Evolutionary conservation across 2,888 invertebrate species (phyloP).

Genomic region (Cryptocephalus moraei): DNA sequence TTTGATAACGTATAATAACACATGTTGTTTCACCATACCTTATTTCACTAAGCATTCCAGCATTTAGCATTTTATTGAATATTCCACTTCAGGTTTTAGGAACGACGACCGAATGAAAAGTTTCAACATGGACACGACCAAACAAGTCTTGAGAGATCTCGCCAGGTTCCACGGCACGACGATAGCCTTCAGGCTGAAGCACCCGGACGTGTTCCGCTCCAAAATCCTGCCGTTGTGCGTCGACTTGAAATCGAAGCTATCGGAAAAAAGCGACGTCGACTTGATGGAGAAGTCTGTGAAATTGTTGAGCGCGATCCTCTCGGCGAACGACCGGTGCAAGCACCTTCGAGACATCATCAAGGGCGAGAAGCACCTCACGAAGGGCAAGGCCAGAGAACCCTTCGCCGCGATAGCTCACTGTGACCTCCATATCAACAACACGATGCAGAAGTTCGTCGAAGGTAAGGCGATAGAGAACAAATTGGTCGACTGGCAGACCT

Average conservation of each 20-base stretch:
- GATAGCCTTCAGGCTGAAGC: neutral
- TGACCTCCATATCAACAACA: slow-evolving; percentile 50
- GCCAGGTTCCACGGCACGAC: slow-evolving; percentile 23
- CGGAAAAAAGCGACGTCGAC: too few relatives aligned
- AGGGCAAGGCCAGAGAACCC: slow-evolving; percentile 25
- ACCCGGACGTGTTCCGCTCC: neutral
- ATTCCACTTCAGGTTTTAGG: too few relatives aligned
- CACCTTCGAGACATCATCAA: neutral
- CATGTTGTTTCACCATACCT: too few relatives aligned
- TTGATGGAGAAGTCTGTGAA: too few relatives aligned
- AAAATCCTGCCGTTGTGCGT: too few relatives aligned
- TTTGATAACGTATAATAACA: too few relatives aligned
- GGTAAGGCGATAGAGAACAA: slow-evolving; percentile 14
- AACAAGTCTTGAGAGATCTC: slow-evolving; percentile 34
- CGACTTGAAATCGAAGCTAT: too few relatives aligned
- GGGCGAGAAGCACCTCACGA: neutral
- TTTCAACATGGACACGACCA: slow-evolving; percentile 38
- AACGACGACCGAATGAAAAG: slow-evolving; percentile 34
- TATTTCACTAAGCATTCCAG: too few relatives aligned
- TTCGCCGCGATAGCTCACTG: slow-evolving; percentile 44
- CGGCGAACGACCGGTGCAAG: too few relatives aligned
- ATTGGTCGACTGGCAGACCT: slow-evolving; percentile 23
- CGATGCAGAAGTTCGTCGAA: slow-evolving; percentile 35
- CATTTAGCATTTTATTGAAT: too few relatives aligned
- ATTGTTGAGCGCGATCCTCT: too few relatives aligned